Percentiles rank a stretch among this genome's conserved stretches.
phyloP scores from a whole-genome alignment of 2,797 vertebrate genomes.

The Molossus molossus region DNA sequence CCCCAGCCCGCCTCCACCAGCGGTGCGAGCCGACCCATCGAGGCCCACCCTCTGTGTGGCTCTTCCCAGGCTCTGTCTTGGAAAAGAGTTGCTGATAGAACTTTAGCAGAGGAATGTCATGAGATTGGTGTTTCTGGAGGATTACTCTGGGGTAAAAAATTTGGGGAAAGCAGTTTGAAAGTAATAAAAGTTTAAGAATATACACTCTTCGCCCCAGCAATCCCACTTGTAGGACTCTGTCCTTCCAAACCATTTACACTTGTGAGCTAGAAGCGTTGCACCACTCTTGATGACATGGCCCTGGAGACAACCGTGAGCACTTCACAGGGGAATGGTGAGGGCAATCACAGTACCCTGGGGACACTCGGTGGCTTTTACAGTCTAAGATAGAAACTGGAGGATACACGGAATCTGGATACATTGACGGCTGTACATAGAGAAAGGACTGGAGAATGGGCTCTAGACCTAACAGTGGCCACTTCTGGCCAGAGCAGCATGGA shows the following conservation, averaged over 20 bases:
- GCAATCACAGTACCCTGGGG: background rate
- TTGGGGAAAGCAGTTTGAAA: background rate
- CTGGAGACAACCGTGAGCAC: background rate
- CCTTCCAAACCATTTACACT: background rate
- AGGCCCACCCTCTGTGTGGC: background rate
- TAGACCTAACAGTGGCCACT: background rate
- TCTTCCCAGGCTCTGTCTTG: background rate
- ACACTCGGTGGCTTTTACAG: background rate
- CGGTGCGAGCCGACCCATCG: background rate
- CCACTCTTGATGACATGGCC: too few relatives aligned
- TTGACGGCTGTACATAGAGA: background rate
- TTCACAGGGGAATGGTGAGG: background rate
- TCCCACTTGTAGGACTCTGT: background rate
- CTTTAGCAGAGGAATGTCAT: background rate
- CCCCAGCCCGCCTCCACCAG: background rate
- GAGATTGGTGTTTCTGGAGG: background rate
- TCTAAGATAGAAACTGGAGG: background rate
- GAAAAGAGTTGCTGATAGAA: background rate
- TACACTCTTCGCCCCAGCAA: background rate
- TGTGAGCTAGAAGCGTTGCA: background rate
- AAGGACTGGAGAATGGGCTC: background rate
- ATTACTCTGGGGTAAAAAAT: background rate
- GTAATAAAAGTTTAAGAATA: background rate
- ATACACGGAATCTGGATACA: background rate
- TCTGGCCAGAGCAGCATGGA: rapidly evolving